phyloP scores from a whole-genome alignment of 2,888 invertebrate species.

The Diplolepis rosae region DNA sequence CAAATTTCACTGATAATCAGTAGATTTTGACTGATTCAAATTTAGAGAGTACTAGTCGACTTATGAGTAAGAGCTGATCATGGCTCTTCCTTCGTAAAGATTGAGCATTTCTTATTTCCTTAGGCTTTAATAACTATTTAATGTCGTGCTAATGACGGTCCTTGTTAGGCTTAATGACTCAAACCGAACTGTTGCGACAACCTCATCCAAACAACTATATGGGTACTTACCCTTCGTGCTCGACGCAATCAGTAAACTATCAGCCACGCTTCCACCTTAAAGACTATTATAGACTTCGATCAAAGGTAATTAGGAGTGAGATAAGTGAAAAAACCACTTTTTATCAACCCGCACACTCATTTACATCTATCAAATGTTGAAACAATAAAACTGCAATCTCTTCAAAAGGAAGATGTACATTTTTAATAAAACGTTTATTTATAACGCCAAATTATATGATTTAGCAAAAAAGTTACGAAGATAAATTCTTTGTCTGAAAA shows the following conservation, averaged over 20 bases:
- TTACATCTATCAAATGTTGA: too few species aligned
- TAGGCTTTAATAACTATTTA: slow-evolving; percentile 59
- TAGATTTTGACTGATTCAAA: too few species aligned
- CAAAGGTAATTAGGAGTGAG: background rate
- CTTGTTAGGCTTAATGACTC: slow-evolving; percentile 58
- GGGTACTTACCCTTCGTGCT: slow-evolving; percentile 45
- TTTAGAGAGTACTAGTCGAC: too few species aligned
- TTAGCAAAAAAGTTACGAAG: too few species aligned
- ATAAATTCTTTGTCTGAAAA: too few species aligned
- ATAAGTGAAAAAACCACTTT: background rate
- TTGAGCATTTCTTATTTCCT: slow-evolving; percentile 48
- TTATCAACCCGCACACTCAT: too few species aligned
- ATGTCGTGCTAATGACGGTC: slow-evolving; percentile 59
- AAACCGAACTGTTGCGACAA: slow-evolving; percentile 52
- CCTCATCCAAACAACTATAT: slow-evolving; percentile 43
- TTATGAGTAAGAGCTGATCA: background rate
- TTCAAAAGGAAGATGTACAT: too few species aligned
- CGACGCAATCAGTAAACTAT: slow-evolving; percentile 40
- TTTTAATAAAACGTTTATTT: too few species aligned
- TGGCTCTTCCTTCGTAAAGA: slow-evolving; percentile 48
- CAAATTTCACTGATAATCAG: too few species aligned
- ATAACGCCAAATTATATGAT: too few species aligned
- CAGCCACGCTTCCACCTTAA: slow-evolving; percentile 36
- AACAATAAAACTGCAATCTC: too few species aligned
- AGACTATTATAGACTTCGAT: background rate